phyloP scores from a whole-genome alignment of 1,140 invertebrate genomes.

The Matsumurasca onukii region DNA sequence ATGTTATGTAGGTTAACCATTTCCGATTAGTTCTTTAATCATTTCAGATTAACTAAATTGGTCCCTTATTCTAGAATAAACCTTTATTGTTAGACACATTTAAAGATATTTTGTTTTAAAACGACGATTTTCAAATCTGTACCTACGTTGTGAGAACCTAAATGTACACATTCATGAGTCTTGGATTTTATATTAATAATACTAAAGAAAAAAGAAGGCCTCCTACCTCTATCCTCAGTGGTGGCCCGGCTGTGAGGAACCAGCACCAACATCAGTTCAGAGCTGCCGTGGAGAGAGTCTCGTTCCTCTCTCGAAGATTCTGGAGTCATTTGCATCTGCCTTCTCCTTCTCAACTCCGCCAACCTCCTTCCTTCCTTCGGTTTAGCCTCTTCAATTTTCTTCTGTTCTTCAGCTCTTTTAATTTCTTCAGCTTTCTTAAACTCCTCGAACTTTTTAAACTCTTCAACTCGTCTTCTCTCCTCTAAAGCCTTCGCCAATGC shows the following conservation, averaged over 20 bases:
- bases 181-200: no score
- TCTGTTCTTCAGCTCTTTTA: slow-evolving; percentile 5
- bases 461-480: slow-evolving; percentile 5
- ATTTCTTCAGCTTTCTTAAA: slow-evolving; percentile 27
- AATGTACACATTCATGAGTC: no score
- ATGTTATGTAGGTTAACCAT: no score
- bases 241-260: slow-evolving; percentile 60
- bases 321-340: slow-evolving; percentile 17
- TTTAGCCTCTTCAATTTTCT: slow-evolving; percentile 30
- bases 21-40: no score
- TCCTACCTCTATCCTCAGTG: slow-evolving; percentile 43
- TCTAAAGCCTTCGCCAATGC: not conserved
- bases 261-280: slow-evolving; percentile 78
- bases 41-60: no score
- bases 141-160: no score
- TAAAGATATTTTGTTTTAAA: no score
- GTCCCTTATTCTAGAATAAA: no score
- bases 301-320: slow-evolving; percentile 39
- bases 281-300: slow-evolving; percentile 55
- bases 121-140: no score
- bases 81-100: no score
- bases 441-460: slow-evolving; percentile 8
- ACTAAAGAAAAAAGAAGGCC: no score
- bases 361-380: slow-evolving; percentile 11
- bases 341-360: slow-evolving; percentile 4